Conservation (phyloP, 2,113 vertebrate genomes). For the Thinocorus orbignyianus region DNA sequence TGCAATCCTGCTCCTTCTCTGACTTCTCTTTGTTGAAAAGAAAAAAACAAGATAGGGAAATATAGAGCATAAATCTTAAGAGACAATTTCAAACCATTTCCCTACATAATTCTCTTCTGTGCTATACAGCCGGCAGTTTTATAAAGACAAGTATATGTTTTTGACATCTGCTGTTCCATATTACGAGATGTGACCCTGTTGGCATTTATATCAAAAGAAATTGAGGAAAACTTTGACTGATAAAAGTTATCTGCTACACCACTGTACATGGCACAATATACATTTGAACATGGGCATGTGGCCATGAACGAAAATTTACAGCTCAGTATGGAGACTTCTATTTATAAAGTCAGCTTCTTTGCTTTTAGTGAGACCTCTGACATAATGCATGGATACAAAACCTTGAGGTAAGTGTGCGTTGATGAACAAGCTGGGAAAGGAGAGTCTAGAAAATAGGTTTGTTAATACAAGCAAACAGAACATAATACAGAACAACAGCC, state of each 20-base stretch:
- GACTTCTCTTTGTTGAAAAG: neutral
- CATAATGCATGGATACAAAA: neutral
- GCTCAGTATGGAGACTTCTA: neutral
- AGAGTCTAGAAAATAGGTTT: neutral
- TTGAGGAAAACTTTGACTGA: neutral
- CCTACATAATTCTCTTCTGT: neutral
- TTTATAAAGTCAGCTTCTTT: neutral
- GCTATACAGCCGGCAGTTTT: neutral
- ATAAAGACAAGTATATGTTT: neutral
- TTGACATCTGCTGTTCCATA: neutral
- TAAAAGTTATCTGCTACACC: neutral
- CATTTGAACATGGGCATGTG: neutral
- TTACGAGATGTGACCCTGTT: neutral
- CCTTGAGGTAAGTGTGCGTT: neutral
- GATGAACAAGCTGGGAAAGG: neutral
- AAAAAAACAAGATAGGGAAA: neutral
- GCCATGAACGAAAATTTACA: neutral
- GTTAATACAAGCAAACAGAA: neutral
- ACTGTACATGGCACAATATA: neutral
- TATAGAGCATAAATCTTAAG: neutral
- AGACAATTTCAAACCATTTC: neutral
- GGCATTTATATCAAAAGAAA: neutral
- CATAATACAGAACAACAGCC: neutral
- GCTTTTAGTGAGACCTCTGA: neutral
- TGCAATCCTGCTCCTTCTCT: neutral